These are phyloP conservation scores for Drosophila neonasuta DNA, from an alignment of 2,888 invertebrate species.

Conservation along the genomic window DNA sequence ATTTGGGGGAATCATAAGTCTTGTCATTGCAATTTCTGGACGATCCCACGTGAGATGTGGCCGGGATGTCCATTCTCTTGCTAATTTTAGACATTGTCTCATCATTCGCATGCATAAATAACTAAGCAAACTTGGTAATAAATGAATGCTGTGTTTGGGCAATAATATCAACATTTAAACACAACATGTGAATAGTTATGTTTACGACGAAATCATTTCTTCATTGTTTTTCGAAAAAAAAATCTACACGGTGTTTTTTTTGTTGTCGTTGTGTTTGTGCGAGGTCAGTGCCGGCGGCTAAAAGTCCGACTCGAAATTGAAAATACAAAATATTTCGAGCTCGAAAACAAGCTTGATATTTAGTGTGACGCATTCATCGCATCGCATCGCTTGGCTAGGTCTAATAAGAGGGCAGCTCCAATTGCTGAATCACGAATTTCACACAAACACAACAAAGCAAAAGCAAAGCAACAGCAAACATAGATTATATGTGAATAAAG, in stretches of 20 bases:
- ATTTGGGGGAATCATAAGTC: not conserved
- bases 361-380: slow-evolving; percentile 36
- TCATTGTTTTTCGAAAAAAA: slow-evolving; percentile 21
- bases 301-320: slow-evolving; percentile 7
- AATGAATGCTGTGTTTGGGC: slow-evolving; percentile 13
- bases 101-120: slow-evolving; percentile 42
- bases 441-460: slow-evolving; percentile 9
- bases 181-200: slow-evolving; percentile 4
- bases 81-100: slow-evolving; percentile 69
- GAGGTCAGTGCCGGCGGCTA: slow-evolving; percentile 59
- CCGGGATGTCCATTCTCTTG: slow-evolving; percentile 33
- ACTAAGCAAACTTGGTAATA: slow-evolving; percentile 20
- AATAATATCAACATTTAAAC: slow-evolving; percentile 8
- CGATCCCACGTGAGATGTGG: slow-evolving; percentile 20
- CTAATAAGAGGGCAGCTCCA: slow-evolving; percentile 31
- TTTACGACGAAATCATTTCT: not conserved
- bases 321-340: slow-evolving; percentile 4
- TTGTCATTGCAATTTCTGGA: slow-evolving; percentile 20
- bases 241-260: slow-evolving; percentile 34
- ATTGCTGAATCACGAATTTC: slow-evolving; percentile 39
- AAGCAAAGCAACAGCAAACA: not conserved
- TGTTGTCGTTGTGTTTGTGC: slow-evolving; percentile 31
- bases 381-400: slow-evolving; percentile 7
- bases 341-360: slow-evolving; percentile 4
- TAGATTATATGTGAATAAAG: slow-evolving; percentile 40